These are phyloP conservation scores for Dipodomys merriami DNA, from an alignment of 2,113 vertebrate genomes.

Conservation along the genomic window DNA sequence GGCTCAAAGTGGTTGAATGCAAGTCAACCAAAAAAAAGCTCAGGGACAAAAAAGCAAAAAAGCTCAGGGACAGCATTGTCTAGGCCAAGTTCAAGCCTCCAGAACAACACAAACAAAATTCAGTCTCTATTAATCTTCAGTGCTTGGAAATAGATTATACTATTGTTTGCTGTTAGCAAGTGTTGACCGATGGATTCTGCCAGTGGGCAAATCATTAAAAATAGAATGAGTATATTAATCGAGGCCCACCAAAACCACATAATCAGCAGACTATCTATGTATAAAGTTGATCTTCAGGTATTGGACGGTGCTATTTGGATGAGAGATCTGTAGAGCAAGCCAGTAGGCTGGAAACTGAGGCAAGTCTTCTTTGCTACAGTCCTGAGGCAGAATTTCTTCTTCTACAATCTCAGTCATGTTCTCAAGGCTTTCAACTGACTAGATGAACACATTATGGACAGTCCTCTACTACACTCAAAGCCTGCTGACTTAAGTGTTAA, in stretches of 20 bases:
- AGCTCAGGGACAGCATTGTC: too few relatives aligned
- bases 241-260: not conserved
- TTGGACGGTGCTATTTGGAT: not conserved
- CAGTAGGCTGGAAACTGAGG: not conserved
- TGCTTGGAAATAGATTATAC: not conserved
- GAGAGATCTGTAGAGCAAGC: not conserved
- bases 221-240: not conserved
- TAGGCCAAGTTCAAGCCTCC: too few relatives aligned
- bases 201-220: not conserved
- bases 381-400: conserved; percentile 3
- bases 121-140: not conserved
- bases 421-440: not conserved
- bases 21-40: too few relatives aligned
- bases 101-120: too few relatives aligned
- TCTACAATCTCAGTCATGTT: not conserved
- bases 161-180: not conserved
- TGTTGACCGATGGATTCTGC: not conserved
- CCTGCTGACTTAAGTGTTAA: not conserved
- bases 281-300: not conserved
- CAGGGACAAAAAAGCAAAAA: too few relatives aligned
- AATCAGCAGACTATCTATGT: not conserved
- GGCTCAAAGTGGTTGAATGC: too few relatives aligned
- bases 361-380: not conserved
- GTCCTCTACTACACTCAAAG: not conserved
- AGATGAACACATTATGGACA: not conserved